Evolutionary conservation across 2,797 vertebrate species (phyloP), one percentile per base, ranked within the genome.

Genomic region (Melanotaenia pygmaea): DNA sequence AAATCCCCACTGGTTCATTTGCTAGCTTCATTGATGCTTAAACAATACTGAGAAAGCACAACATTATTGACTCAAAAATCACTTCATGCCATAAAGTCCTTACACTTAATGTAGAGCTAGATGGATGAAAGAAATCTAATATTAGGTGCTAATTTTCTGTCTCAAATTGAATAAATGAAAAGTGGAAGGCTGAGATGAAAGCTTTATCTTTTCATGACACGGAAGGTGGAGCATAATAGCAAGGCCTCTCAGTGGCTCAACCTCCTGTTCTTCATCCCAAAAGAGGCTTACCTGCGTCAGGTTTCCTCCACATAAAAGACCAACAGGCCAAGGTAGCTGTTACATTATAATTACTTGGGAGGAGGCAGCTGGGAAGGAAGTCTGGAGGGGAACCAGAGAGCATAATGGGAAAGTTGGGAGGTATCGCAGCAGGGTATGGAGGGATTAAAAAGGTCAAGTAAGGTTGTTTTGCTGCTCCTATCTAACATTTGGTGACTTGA

Each of bases 241-340:
- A 10, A 67, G 75, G 51, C 26, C 9, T 74, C 70, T 58, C 61
- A 45, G 26, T 76, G 51, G 62, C 70, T 76, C 64, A 66, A 38
- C 70, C 67, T 69, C 58, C 32, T 16, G 43, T 67, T 70, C 76
- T 67, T 77, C 67, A 66, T 43, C n/a, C 75, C 64, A 82, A 80
- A 85, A 89, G 85, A 89, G 86, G 90, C 88, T 94, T 93, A 92
- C 66, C 74, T 58, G 88, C 60, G 68, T 92, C 86, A 73, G 80
- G 90, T 94, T 93, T 79, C 91, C 71, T 77, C 45, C 43, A 75
- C 79, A 94, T 92, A 94, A 94, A 94, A 91, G 93, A 88, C 70
- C 86, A 93, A 92, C 90, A 93, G 91, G 82, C 68, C 76, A 57
- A 84, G 89, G 90, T 83, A 89, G 92, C 88, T 78, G 81, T 90